Evolutionary conservation across 2,797 vertebrate species (phyloP), one percentile per base, ranked within the genome.

Genomic region (Silurus lanzhouensis): DNA sequence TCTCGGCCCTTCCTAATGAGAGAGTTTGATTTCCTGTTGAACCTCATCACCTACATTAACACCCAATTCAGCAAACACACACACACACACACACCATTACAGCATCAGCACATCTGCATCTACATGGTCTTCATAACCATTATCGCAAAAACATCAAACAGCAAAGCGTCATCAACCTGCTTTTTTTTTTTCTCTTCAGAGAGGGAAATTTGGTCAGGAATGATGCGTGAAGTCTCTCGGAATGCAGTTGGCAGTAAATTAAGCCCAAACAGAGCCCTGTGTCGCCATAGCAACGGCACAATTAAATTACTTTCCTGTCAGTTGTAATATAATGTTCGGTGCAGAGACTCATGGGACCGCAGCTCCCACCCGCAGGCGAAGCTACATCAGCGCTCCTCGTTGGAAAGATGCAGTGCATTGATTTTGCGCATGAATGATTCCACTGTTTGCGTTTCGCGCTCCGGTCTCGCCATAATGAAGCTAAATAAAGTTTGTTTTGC

Each of bases 231-330:
- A 86, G 88, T 91, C 92, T 94, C 95, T 94, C 84, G 94, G 94
- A 95, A 95, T 92, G 92, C 95, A 95, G 94, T 87, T 72, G 84
- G 76, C 87, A 95, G 95, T 94, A 96, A 96, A 96, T 96, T 95
- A 96, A 95, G 94, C 94, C 94, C 95, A 96, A 96, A 96, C 95
- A 94, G 95, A 96, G 94, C 94, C 93, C 93, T 91, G 70, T 88
- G 95, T 96, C 94, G 95, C 94, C 96, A 97, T 96, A 92, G 96
- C 94, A 96, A 97, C 96, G 92, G 90, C 87, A 93, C 95, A 95
- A 95, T 96, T 95, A 96, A 96, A 96, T 96, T 95, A 96, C 95
- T 95, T 95, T 94, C 93, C 95, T 96, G 96, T 96, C 95, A 95
- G 95, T 95, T 95, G 94, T 95, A 95, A 96, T 96, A 95, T 94